Evolutionary conservation across 2,888 invertebrate genomes (phyloP).

Genomic region (Helobdella robusta): DNA sequence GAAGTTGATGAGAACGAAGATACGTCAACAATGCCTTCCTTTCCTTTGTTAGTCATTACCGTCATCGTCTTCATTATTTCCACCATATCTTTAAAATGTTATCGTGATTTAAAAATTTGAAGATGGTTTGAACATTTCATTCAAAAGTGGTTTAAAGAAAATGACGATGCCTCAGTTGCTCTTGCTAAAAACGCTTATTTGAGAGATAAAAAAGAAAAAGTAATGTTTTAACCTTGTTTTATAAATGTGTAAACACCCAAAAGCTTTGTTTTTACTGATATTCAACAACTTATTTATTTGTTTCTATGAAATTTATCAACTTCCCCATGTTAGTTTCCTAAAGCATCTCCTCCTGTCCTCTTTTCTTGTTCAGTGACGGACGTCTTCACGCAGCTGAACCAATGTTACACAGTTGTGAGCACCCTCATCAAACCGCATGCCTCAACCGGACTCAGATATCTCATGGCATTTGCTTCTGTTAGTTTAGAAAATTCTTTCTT

Average conservation of each 20-base stretch:
- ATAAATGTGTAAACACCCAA: not conserved
- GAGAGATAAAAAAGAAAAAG: slow-evolving; percentile 60
- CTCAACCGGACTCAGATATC: not conserved
- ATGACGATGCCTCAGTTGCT: slow-evolving; percentile 95
- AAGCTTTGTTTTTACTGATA: no score
- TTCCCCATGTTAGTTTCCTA: slow-evolving; percentile 71
- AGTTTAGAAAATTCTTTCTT: no score
- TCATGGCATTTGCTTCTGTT: not conserved
- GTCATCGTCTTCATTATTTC: not conserved
- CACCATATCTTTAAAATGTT: not conserved
- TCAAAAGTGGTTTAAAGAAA: slow-evolving; percentile 99
- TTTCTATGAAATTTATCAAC: no score
- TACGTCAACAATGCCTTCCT: no score
- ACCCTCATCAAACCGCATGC: slow-evolving; percentile 59
- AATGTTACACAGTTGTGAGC: slow-evolving; percentile 97
- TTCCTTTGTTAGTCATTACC: slow-evolving; percentile 64
- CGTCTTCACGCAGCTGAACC: slow-evolving; percentile 96
- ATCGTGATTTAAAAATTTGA: slow-evolving; percentile 19
- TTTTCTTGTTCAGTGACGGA: slow-evolving; percentile 99
- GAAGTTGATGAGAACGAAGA: no score
- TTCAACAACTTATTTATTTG: no score
- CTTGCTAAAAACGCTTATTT: slow-evolving; percentile 97
- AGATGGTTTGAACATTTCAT: slow-evolving; percentile 99
- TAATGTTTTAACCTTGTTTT: slow-evolving; percentile 33
- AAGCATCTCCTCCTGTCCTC: slow-evolving; percentile 92